Conservation (phyloP, 2,888 invertebrate genomes). For the Fragum whitleyi region DNA sequence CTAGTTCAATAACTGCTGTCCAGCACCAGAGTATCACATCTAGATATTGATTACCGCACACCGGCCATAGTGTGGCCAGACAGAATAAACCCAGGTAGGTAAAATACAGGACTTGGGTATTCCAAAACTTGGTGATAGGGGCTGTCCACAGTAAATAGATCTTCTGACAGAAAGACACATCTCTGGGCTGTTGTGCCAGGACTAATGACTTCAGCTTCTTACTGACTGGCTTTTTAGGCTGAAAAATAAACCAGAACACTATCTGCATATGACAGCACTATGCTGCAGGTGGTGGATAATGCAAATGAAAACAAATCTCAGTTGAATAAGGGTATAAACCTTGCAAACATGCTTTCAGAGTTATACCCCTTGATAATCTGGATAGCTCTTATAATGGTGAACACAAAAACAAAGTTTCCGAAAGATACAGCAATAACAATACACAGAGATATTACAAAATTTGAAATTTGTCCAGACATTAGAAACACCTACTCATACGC, state of each 20-base stretch:
- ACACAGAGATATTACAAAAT: too few species aligned
- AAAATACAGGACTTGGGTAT: slow-evolving; percentile 81
- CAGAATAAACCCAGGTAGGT: slow-evolving; percentile 75
- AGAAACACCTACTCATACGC: too few species aligned
- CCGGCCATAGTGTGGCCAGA: slow-evolving; percentile 82
- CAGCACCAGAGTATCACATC: slow-evolving; percentile 83
- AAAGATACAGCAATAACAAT: too few species aligned
- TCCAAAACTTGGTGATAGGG: slow-evolving; percentile 86
- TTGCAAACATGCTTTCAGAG: too few species aligned
- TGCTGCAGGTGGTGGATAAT: too few species aligned
- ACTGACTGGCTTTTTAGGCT: slow-evolving; percentile 14
- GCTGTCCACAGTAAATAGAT: slow-evolving; percentile 84
- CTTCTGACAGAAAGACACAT: slow-evolving; percentile 69
- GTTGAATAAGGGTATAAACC: too few species aligned
- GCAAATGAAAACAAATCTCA: too few species aligned
- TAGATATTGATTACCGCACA: slow-evolving; percentile 84
- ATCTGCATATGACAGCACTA: too few species aligned
- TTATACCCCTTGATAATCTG: too few species aligned
- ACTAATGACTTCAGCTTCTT: slow-evolving; percentile 5
- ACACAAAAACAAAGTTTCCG: too few species aligned
- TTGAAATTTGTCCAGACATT: too few species aligned
- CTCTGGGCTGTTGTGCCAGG: slow-evolving; percentile 10
- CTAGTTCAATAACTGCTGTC: slow-evolving; percentile 75
- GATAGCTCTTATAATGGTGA: too few species aligned
- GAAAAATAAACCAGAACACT: slow-evolving; percentile 11